These are phyloP conservation scores for Polyergus mexicanus DNA, from an alignment of 1,140 invertebrate genomes.

Conservation along the genomic window DNA sequence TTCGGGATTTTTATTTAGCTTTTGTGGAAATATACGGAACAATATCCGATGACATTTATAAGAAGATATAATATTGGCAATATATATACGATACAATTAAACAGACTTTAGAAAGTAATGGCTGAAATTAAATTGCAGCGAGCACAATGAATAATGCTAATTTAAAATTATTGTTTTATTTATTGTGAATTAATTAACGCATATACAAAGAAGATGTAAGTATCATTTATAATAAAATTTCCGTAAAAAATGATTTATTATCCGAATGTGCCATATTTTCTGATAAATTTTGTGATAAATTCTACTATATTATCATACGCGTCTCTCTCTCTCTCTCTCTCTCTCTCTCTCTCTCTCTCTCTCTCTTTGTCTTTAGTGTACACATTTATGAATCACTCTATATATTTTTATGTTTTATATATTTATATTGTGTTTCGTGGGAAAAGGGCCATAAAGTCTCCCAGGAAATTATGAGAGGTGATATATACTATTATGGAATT, in stretches of 20 bases:
- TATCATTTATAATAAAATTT: not conserved
- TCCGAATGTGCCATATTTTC: not conserved
- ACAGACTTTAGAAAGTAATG: not conserved
- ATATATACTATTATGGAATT: slow-evolving; percentile 48
- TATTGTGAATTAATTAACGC: not conserved
- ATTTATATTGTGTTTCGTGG: slow-evolving; percentile 34
- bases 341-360: not conserved
- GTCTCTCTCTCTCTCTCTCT: not conserved
- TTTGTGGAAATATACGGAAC: slow-evolving; percentile 22
- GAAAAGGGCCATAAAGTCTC: slow-evolving; percentile 49
- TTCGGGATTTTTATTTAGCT: slow-evolving; percentile 20
- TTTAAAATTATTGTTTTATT: not conserved
- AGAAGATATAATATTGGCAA: slow-evolving; percentile 15
- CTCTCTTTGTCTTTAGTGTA: slow-evolving; percentile 3
- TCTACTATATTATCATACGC: slow-evolving; percentile 18
- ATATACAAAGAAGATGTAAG: not conserved
- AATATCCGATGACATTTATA: slow-evolving; percentile 4
- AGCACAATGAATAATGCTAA: not conserved
- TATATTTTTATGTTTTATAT: slow-evolving; percentile 48
- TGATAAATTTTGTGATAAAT: not conserved
- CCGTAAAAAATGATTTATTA: not conserved
- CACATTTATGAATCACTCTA: slow-evolving; percentile 19
- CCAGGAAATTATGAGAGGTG: slow-evolving; percentile 46
- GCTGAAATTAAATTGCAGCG: not conserved
- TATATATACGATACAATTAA: slow-evolving; percentile 19